Evolutionary conservation across 2,113 vertebrate genomes (phyloP).

Genomic region (Cynocephalus volans): DNA sequence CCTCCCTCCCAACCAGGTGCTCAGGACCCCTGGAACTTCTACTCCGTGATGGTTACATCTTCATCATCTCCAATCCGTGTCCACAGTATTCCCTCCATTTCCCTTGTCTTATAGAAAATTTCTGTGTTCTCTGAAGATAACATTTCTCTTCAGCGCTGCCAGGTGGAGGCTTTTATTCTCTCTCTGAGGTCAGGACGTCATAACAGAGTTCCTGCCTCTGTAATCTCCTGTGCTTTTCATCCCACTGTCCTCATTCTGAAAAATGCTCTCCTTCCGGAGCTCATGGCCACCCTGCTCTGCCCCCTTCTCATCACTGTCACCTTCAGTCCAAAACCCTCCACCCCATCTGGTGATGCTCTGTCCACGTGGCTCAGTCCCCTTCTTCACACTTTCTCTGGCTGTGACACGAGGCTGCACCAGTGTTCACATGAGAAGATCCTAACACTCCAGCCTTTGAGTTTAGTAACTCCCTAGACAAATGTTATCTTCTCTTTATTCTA

Average conservation of each 20-base stretch:
- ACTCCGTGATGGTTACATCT: not conserved
- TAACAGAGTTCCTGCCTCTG: not conserved
- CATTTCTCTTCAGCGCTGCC: not conserved
- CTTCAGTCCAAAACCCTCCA: not conserved
- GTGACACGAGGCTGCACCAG: accelerated
- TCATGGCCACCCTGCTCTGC: not conserved
- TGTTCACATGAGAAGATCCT: not conserved
- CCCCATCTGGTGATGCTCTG: too few species aligned
- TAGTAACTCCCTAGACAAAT: not conserved
- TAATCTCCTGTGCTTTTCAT: not conserved
- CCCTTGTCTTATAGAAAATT: not conserved
- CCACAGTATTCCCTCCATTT: not conserved
- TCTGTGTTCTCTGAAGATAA: not conserved
- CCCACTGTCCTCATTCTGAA: not conserved
- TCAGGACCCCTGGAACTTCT: not conserved
- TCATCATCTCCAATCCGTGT: not conserved
- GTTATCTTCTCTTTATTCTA: not conserved
- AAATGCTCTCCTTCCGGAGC: not conserved
- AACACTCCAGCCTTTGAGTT: not conserved
- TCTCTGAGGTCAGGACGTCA: not conserved
- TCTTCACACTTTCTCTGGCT: not conserved
- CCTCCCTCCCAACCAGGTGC: not conserved
- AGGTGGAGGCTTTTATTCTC: not conserved
- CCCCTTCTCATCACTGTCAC: not conserved
- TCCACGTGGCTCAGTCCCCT: not conserved